Evolutionary conservation across 2,888 invertebrate species (phyloP).

Genomic region (Emmelina monodactyla): DNA sequence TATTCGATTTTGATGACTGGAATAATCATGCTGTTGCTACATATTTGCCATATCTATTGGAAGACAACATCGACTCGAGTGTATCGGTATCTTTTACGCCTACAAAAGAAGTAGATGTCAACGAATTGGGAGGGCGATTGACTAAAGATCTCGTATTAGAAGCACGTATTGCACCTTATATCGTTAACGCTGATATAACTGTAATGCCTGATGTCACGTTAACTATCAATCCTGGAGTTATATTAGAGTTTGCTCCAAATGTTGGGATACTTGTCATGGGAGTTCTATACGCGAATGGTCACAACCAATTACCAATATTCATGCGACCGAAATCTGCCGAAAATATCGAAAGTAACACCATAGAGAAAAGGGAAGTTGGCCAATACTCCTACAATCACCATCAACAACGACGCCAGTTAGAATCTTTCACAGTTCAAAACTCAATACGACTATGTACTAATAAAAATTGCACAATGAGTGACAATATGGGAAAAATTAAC

Average conservation of each 20-base stretch:
- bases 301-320: conserved; percentile 74
- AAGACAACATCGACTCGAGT: conserved; percentile 78
- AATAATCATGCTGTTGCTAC: conserved; percentile 95
- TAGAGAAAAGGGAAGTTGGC: conserved; percentile 42
- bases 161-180: conserved; percentile 74
- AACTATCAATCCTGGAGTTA: conserved; percentile 86
- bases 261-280: conserved; percentile 96
- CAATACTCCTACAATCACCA: conserved; percentile 36
- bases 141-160: conserved; percentile 71
- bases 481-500: conserved; percentile 56
- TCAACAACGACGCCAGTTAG: conserved; percentile 60
- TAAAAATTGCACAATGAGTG: conserved; percentile 69
- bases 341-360: conserved; percentile 40
- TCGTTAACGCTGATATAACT: conserved; percentile 89
- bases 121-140: conserved; percentile 80
- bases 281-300: conserved; percentile 84
- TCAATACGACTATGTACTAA: conserved; percentile 83
- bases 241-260: conserved; percentile 93
- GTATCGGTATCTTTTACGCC: conserved; percentile 74
- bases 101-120: conserved; percentile 63
- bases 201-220: conserved; percentile 94
- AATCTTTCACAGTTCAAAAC: conserved; percentile 62
- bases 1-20: conserved; percentile 99
- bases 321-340: conserved; percentile 70
- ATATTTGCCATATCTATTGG: conserved; percentile 86